Conservation (phyloP, 2,888 invertebrate genomes). For the Ochropleura plecta region DNA sequence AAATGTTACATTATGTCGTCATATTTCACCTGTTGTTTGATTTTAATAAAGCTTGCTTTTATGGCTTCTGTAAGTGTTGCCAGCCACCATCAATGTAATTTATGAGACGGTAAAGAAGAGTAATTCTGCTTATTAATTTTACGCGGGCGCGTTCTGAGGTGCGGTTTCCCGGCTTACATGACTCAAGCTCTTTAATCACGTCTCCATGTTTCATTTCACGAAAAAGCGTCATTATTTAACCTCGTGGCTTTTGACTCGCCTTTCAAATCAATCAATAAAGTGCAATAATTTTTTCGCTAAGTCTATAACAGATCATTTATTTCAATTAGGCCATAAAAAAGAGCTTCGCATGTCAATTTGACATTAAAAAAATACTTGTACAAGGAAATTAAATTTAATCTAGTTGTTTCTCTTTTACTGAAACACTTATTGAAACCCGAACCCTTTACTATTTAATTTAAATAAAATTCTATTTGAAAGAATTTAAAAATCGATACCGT, state of each 20-base stretch:
- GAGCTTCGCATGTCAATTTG: neutral
- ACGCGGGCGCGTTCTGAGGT: slow-evolving; percentile 79
- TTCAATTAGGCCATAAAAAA: neutral
- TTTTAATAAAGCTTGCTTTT: slow-evolving; percentile 83
- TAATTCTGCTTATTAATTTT: slow-evolving; percentile 88
- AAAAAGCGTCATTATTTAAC: slow-evolving; percentile 74
- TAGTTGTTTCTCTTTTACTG: neutral
- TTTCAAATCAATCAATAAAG: slow-evolving; percentile 66
- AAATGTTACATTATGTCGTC: slow-evolving; percentile 3
- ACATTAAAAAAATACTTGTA: neutral
- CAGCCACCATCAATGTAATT: slow-evolving; percentile 87
- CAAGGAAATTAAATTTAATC: neutral
- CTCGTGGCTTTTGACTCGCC: slow-evolving; percentile 67
- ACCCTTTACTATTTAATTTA: slow-evolving; percentile 66
- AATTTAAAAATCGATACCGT: slow-evolving; percentile 72
- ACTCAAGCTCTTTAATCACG: slow-evolving; percentile 81
- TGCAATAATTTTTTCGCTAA: slow-evolving; percentile 44
- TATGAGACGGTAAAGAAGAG: slow-evolving; percentile 86
- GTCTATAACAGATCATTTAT: neutral
- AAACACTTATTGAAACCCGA: slow-evolving; percentile 58
- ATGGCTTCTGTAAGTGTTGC: slow-evolving; percentile 82
- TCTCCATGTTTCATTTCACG: slow-evolving; percentile 64
- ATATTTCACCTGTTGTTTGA: slow-evolving; percentile 78
- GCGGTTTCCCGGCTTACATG: slow-evolving; percentile 83
- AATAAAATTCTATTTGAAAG: slow-evolving; percentile 71